Base-by-base conservation (phyloP, 2,888 invertebrate genomes). In the Harpalus rufipes region DNA sequence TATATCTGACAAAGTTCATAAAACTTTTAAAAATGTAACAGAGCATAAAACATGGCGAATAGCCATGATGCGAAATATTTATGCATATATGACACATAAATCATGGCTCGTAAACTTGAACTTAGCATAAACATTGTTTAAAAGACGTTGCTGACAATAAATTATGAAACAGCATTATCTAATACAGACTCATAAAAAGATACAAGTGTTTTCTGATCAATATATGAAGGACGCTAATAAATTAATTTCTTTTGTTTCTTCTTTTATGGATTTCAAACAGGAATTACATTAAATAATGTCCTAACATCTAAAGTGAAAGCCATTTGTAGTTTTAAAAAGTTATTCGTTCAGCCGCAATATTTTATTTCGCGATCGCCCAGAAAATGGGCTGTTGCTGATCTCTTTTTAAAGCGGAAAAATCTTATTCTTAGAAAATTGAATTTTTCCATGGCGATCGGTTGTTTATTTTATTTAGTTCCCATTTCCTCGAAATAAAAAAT, bases 31-130 rank as follows among this genome's bases (percentile, higher is more conserved):
- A 21, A 21, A 32, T 10, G 68, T 68, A 68, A 14, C 63, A 63
- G 63, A 63, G 39, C 68, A 68, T 68, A 68, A 51, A 68, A 68
- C 32, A 68, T 68, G n/a, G 32, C 39, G 68, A 39, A 68, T 68
- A 21, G 63, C 21, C 63, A 63, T 63, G 21, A 21, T 63, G 25
- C 63, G 21, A 68, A 63, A 39, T 68, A 68, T 68, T 39, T 68
- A 63, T 63, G 25, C 80, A 81, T 51, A 81, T 65, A 81, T 81
- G 44, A 32, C 81, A 81, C 63, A 81, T 81, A 81, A 81, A 81
- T 68, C 39, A 39, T 68, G 32, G 1, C 32, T 25, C 68, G 39
- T 68, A 68, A 68, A 68, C 68, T 68, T 68, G 39, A 68, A 68
- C 68, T 68, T 39, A 39, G 32, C 68, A 32, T 68, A 68, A 68